Percentiles rank a stretch among this genome's conserved stretches.
Evolutionary conservation across 2,888 invertebrate species (phyloP).

Genomic region (Xiphydria camelus): DNA sequence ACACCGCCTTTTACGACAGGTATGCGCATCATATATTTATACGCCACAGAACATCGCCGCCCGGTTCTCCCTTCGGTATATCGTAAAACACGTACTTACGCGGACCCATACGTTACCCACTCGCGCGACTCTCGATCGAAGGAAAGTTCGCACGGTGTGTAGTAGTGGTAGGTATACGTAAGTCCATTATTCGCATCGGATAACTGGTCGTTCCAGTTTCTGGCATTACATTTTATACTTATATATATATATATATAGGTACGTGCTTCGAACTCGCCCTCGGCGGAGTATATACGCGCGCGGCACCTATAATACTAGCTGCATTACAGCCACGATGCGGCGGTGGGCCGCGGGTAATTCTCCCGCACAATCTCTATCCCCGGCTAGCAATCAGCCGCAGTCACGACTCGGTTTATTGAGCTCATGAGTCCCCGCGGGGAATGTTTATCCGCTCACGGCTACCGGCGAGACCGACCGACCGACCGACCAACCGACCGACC

Average conservation of each 20-base stretch:
- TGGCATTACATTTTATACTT: conserved; percentile 34
- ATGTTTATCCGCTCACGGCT: conserved; percentile 7
- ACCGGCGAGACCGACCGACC: no score
- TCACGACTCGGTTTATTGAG: conserved; percentile 6
- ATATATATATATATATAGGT: no score
- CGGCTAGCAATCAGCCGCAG: conserved; percentile 5
- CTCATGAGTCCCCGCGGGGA: conserved; percentile 3
- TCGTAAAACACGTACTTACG: no score
- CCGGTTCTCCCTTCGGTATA: no score
- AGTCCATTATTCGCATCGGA: conserved; percentile 19
- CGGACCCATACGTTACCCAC: no score
- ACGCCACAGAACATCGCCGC: no score
- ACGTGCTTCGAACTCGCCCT: background rate
- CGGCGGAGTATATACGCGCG: background rate
- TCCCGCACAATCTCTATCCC: background rate
- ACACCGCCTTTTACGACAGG: no score
- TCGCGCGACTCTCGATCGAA: background rate
- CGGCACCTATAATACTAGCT: background rate
- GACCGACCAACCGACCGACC: no score
- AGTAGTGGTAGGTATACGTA: no score
- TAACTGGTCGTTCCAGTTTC: conserved; percentile 40
- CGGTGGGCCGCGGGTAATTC: conserved; percentile 1
- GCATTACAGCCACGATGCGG: background rate
- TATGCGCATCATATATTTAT: no score
- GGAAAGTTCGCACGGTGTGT: background rate